Evolutionary conservation across 2,113 vertebrate genomes (phyloP).

Genomic region (Limanda limanda): DNA sequence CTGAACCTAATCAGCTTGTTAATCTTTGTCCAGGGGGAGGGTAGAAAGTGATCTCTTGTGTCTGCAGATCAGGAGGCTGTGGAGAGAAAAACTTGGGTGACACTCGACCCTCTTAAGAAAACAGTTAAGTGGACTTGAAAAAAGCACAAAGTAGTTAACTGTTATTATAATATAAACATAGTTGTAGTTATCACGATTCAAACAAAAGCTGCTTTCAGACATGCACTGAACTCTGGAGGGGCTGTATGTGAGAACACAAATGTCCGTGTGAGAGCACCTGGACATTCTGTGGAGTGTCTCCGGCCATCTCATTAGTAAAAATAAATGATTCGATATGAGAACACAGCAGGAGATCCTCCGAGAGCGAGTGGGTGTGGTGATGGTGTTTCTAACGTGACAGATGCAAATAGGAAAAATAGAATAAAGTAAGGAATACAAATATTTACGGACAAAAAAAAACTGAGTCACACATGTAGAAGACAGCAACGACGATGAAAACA

Average conservation of each 20-base stretch:
- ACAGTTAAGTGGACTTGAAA: slow-evolving; percentile 33
- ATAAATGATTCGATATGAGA: too few species aligned
- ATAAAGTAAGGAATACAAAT: too few species aligned
- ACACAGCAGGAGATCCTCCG: too few species aligned
- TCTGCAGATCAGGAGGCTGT: slow-evolving; percentile 63
- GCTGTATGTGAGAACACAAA: not conserved
- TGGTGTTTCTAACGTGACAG: too few species aligned
- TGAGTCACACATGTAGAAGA: too few species aligned
- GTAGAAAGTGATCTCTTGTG: not conserved
- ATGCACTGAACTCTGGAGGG: not conserved
- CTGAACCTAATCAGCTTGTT: not conserved
- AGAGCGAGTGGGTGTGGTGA: too few species aligned
- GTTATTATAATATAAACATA: not conserved
- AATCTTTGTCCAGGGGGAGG: not conserved
- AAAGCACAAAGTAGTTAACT: not conserved
- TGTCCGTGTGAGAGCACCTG: too few species aligned
- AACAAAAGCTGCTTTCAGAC: not conserved
- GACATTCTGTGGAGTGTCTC: not conserved
- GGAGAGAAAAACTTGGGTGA: slow-evolving; percentile 71
- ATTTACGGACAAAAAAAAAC: too few species aligned
- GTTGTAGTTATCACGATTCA: not conserved
- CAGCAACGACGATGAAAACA: too few species aligned
- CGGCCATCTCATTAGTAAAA: too few species aligned
- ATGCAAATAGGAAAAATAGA: too few species aligned
- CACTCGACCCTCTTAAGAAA: slow-evolving; percentile 61